Evolutionary conservation across 1,140 invertebrate genomes (phyloP).

Genomic region (Odontomachus brunneus): DNA sequence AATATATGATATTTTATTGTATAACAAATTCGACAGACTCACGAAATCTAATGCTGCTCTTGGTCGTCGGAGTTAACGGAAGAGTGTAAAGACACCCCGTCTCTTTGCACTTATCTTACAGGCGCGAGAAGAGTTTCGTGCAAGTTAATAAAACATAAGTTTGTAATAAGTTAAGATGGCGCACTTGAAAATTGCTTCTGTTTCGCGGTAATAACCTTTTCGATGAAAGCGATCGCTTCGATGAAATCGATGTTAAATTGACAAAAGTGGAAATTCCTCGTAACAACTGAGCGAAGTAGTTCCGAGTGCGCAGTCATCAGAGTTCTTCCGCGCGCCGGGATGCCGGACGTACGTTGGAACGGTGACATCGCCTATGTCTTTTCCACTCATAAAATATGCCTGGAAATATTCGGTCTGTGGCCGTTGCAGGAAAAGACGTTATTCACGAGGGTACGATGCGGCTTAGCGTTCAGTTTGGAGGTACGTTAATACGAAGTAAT

Average conservation of each 20-base stretch:
- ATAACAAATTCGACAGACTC: neutral
- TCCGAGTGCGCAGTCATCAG: neutral
- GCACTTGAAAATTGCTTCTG: neutral
- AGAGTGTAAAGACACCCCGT: constrained; percentile 11
- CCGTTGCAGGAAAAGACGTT: constrained; percentile 16
- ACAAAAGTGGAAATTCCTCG: constrained; percentile 3
- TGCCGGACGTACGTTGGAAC: constrained; percentile 47
- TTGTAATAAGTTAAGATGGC: neutral
- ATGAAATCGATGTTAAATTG: constrained; percentile 24
- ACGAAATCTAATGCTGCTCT: neutral
- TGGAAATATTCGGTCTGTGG: constrained; percentile 36
- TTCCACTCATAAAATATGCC: constrained; percentile 6
- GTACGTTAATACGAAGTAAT: constrained; percentile 30
- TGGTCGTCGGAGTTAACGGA: neutral
- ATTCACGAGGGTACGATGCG: constrained; percentile 22
- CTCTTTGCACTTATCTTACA: neutral
- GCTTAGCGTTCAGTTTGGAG: neutral
- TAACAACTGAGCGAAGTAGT: constrained; percentile 23
- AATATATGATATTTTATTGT: neutral
- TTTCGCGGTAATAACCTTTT: constrained; percentile 2
- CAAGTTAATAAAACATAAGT: constrained; percentile 46
- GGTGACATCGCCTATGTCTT: constrained; percentile 46
- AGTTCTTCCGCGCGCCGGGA: constrained; percentile 9
- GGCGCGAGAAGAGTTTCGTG: neutral
- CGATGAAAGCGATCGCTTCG: neutral